Conservation (phyloP, 2,113 vertebrate species). For the Ceyx margarethae region DNA sequence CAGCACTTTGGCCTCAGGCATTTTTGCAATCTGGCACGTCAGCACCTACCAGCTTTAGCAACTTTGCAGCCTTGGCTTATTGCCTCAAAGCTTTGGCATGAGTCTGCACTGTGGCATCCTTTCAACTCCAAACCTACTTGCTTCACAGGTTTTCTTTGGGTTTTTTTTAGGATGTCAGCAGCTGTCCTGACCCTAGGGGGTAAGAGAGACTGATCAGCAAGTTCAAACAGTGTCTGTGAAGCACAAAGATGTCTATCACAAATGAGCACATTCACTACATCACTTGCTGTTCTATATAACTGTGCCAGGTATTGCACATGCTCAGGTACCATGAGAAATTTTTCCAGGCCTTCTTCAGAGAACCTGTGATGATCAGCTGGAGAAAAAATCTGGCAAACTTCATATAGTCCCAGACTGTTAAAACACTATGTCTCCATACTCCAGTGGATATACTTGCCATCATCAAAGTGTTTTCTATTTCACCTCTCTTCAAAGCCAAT, state of each 20-base stretch:
- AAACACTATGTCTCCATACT: background rate
- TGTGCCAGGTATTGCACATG: background rate
- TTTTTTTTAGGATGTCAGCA: slow-evolving; percentile 45
- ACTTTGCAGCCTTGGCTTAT: slow-evolving; percentile 33
- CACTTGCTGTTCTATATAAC: background rate
- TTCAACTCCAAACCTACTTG: slow-evolving; percentile 50
- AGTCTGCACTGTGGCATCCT: slow-evolving; percentile 32
- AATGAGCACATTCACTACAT: slow-evolving; percentile 3
- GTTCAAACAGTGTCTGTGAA: slow-evolving; percentile 41
- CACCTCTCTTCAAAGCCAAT: background rate
- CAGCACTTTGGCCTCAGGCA: background rate
- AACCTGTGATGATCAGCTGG: background rate
- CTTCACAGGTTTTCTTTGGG: slow-evolving; percentile 37
- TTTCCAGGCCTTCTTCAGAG: background rate
- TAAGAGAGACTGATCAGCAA: slow-evolving; percentile 38
- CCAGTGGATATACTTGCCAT: background rate
- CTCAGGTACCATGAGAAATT: background rate
- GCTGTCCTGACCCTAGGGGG: background rate
- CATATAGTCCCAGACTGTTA: background rate
- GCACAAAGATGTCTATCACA: slow-evolving; percentile 52
- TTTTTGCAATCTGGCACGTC: slow-evolving; percentile 25
- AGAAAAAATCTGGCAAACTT: background rate
- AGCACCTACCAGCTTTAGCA: slow-evolving; percentile 46
- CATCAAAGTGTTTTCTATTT: background rate
- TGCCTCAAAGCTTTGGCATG: slow-evolving; percentile 53